Percentiles rank a stretch among this genome's conserved stretches.
These are phyloP conservation scores for Mohoua ochrocephala DNA, from an alignment of 2,113 vertebrate genomes.

Conservation along the genomic window DNA sequence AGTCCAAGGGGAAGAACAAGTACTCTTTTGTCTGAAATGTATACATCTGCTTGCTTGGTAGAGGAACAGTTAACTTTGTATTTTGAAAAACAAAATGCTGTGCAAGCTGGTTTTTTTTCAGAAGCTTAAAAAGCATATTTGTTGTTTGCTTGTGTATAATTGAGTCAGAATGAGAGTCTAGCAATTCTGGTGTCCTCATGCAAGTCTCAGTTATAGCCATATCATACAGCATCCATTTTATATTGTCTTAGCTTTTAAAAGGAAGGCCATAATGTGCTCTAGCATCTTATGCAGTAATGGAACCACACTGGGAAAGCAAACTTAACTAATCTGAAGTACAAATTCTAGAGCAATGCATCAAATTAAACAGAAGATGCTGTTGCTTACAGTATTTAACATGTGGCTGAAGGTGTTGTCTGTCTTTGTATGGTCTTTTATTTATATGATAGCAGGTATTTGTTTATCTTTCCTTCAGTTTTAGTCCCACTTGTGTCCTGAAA, in stretches of 20 bases:
- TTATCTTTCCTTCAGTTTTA: constrained; percentile 80
- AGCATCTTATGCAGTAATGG: neutral
- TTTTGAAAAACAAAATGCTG: neutral
- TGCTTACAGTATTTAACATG: neutral
- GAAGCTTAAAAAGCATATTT: neutral
- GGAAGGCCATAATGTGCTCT: neutral
- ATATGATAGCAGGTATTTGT: neutral
- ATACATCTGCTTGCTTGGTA: neutral
- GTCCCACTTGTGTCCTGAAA: constrained; percentile 83
- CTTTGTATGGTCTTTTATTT: neutral
- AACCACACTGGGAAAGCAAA: neutral
- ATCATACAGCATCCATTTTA: neutral
- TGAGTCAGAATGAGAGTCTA: neutral
- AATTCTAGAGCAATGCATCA: neutral
- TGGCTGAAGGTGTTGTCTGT: neutral
- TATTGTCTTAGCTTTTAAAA: neutral
- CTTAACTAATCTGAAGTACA: neutral
- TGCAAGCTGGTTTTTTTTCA: neutral
- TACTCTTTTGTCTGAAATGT: neutral
- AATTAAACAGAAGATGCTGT: neutral
- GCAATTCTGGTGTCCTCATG: neutral
- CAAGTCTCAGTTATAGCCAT: neutral
- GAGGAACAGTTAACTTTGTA: neutral
- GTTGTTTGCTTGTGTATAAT: neutral
- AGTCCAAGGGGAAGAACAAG: neutral